These are phyloP conservation scores for Drosophila melanosoma DNA, from an alignment of 2,888 invertebrate genomes.

Conservation along the genomic window DNA sequence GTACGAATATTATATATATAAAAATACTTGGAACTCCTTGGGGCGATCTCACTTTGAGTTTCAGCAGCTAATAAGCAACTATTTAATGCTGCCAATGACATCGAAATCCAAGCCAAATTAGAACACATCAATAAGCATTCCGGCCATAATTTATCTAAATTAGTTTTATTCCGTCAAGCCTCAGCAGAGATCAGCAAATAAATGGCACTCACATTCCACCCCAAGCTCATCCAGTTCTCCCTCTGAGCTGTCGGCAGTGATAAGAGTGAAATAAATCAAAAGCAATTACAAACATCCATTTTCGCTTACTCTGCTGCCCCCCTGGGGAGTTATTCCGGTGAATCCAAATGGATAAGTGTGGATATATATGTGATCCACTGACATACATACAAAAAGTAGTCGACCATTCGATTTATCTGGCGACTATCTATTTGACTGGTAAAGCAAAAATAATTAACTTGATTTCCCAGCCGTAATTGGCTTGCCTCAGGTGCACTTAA, in stretches of 20 bases:
- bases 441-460: slow-evolving; percentile 66
- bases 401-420: slow-evolving; percentile 26
- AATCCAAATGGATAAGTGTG: slow-evolving; percentile 5
- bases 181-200: slow-evolving; percentile 58
- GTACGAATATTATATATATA: neutral
- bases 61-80: neutral
- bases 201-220: slow-evolving; percentile 44
- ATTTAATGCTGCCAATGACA: neutral
- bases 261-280: slow-evolving; percentile 74
- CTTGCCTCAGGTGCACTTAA: slow-evolving; percentile 51
- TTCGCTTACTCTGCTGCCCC: slow-evolving; percentile 38
- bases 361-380: neutral
- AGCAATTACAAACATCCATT: slow-evolving; percentile 75
- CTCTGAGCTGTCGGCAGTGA: slow-evolving; percentile 28
- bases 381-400: neutral
- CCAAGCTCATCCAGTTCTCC: neutral
- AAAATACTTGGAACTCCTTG: neutral
- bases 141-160: slow-evolving; percentile 71
- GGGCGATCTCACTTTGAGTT: neutral
- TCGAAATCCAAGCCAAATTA: slow-evolving; percentile 41
- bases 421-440: slow-evolving; percentile 27
- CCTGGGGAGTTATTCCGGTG: slow-evolving; percentile 8
- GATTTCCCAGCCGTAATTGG: slow-evolving; percentile 66
- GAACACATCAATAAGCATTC: slow-evolving; percentile 61
- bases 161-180: slow-evolving; percentile 60